Percentiles rank a stretch among this genome's conserved stretches.
phyloP scores from a whole-genome alignment of 2,113 vertebrate species.

The Pelecanoides urinatrix region DNA sequence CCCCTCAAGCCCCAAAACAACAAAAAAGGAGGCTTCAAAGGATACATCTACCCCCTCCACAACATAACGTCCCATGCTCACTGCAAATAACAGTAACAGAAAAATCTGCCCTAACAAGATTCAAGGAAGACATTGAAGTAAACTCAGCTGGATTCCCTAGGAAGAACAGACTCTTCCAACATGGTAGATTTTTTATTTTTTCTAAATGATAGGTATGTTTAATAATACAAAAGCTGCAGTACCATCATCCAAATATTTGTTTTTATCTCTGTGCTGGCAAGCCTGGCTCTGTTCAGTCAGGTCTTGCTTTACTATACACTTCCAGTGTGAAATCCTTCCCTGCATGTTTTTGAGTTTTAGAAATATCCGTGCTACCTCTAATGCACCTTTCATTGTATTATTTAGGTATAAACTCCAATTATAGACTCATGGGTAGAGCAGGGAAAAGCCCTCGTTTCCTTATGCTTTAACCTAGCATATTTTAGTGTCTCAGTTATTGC shows the following conservation, averaged over 20 bases:
- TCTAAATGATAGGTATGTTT: neutral
- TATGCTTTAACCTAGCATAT: neutral
- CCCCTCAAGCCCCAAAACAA: conserved; percentile 14
- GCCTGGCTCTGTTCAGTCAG: neutral
- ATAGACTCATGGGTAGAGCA: neutral
- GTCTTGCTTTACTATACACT: neutral
- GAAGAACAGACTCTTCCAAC: neutral
- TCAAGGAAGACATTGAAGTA: conserved; percentile 15
- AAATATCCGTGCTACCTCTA: neutral
- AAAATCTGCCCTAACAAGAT: conserved; percentile 5
- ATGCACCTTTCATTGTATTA: neutral
- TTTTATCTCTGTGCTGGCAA: conserved; percentile 33
- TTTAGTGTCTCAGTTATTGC: neutral
- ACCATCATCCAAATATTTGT: conserved; percentile 19
- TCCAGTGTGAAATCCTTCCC: neutral
- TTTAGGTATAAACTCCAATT: neutral
- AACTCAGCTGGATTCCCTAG: neutral
- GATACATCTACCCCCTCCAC: neutral
- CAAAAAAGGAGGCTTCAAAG: neutral
- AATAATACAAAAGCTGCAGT: conserved; percentile 33
- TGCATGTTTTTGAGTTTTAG: neutral
- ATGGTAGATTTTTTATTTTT: neutral
- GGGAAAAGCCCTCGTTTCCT: neutral
- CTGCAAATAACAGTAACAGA: neutral
- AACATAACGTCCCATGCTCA: neutral